phyloP scores from a whole-genome alignment of 2,797 vertebrate species.

The Catamblyrhynchus diadema region DNA sequence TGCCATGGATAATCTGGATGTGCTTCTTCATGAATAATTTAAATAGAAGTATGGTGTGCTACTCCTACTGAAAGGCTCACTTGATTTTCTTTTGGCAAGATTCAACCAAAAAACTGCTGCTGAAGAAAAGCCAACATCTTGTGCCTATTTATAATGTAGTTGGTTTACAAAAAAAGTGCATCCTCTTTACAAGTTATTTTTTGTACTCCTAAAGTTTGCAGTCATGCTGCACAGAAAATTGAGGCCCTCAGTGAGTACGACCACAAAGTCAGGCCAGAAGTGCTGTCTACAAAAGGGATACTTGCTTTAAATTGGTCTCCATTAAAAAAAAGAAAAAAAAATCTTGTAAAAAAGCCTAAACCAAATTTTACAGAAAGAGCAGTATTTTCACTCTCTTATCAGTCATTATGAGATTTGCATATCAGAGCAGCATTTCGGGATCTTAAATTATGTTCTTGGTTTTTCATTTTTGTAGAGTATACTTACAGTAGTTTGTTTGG shows the following conservation, averaged over 20 bases:
- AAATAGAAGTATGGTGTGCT: neutral
- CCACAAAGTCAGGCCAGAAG: neutral
- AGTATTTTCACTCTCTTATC: neutral
- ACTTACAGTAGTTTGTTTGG: neutral
- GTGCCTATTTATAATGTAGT: conserved; percentile 42
- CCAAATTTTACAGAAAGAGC: neutral
- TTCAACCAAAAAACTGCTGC: neutral
- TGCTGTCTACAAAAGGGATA: neutral
- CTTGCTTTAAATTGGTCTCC: neutral
- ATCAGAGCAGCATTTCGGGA: neutral
- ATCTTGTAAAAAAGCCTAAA: neutral
- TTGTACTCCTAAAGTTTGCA: neutral
- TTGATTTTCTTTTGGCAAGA: conserved; percentile 16
- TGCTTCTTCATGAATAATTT: conserved; percentile 22
- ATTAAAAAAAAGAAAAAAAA: neutral
- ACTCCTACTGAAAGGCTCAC: neutral
- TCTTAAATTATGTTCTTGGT: neutral
- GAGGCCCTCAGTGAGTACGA: neutral
- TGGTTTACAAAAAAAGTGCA: conserved; percentile 5
- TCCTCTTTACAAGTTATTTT: conserved; percentile 19
- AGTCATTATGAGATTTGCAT: neutral
- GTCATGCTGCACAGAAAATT: neutral
- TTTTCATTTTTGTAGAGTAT: neutral
- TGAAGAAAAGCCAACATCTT: conserved; percentile 21
- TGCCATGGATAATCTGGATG: neutral